Evolutionary conservation across 2,113 vertebrate species (phyloP).

Genomic region (Dromiciops gliroides): DNA sequence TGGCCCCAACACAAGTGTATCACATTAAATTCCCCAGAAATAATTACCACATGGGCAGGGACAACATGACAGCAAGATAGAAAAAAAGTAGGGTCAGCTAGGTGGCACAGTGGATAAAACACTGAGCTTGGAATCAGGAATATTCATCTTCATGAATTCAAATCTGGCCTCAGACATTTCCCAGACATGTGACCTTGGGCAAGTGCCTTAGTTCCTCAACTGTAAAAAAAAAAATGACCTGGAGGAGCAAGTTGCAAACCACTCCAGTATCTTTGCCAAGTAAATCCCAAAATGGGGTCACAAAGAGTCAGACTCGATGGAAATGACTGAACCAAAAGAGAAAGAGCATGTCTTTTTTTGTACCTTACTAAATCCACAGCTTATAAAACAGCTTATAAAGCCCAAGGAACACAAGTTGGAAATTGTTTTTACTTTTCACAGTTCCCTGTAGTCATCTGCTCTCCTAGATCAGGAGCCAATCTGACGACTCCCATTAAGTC

Average conservation of each 20-base stretch:
- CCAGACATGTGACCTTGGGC: fast-evolving
- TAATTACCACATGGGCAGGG: background rate
- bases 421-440: background rate
- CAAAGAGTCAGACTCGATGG: background rate
- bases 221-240: background rate
- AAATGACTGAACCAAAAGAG: background rate
- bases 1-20: background rate
- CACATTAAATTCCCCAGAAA: background rate
- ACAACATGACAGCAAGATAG: background rate
- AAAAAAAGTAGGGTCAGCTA: background rate
- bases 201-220: background rate
- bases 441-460: background rate
- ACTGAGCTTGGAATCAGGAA: background rate
- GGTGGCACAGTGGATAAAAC: background rate
- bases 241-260: background rate
- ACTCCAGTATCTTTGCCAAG: background rate
- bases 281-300: background rate
- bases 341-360: background rate
- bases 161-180: background rate
- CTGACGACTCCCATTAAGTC: background rate
- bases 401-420: background rate
- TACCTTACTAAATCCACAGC: background rate
- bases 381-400: too few species aligned
- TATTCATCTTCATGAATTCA: background rate
- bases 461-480: background rate